These are phyloP conservation scores for Pardosa pseudoannulata DNA, from an alignment of 2,888 invertebrate species.

Conservation along the genomic window DNA sequence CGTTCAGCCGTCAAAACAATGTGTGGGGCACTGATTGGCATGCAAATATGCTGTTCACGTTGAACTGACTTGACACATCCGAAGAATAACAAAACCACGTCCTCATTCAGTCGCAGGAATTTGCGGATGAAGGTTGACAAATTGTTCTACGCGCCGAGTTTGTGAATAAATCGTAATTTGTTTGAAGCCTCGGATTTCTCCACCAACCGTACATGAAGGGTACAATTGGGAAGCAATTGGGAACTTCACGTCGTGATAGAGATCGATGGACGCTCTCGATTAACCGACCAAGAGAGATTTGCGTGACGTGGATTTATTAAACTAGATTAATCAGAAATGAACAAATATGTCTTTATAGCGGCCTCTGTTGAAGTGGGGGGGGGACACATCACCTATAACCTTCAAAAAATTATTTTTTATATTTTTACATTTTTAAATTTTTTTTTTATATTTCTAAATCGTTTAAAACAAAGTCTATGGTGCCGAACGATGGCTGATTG, in stretches of 20 bases:
- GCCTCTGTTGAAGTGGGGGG: too few relatives aligned
- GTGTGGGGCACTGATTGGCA: slow-evolving; percentile 12
- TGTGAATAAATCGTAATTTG: not conserved
- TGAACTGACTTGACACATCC: not conserved
- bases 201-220: not conserved
- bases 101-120: not conserved
- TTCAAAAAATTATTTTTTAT: too few relatives aligned
- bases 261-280: not conserved
- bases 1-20: not conserved
- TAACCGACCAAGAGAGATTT: not conserved
- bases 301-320: too few relatives aligned
- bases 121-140: not conserved
- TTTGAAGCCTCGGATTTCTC: not conserved
- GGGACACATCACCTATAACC: too few relatives aligned
- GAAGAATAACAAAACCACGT: not conserved
- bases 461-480: too few relatives aligned
- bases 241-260: not conserved
- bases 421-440: too few relatives aligned
- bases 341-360: too few relatives aligned
- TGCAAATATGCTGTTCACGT: slow-evolving; percentile 1
- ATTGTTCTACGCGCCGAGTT: not conserved
- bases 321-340: too few relatives aligned
- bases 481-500: too few relatives aligned
- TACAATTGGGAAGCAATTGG: not conserved
- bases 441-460: too few relatives aligned